Base-by-base conservation (phyloP, 2,113 vertebrate genomes). In the Sylvia atricapilla region DNA sequence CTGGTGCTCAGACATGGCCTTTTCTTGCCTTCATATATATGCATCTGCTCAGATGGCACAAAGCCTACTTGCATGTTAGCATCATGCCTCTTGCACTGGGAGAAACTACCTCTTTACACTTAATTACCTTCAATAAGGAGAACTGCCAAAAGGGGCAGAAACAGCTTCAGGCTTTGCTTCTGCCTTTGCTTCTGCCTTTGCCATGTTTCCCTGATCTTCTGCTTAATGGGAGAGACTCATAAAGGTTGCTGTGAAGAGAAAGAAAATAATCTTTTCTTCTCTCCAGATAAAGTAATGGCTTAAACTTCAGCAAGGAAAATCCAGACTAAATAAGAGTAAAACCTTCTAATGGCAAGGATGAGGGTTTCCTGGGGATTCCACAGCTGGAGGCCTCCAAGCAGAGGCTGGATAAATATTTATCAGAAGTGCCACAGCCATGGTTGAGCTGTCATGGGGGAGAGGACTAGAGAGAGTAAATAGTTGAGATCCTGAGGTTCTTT, bases 331-430 rank as follows among this genome's bases (percentile, higher is more conserved):
- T 22, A 37, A n/a, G 75, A 88, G 41, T 19, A 92, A 93, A 93
- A 43, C 20, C 10, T 58, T 49, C 31, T 80, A 84, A 90, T 68
- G 44, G 72, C 47, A 84, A 86, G 52, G 83, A 67, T 43, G 68
- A 95, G 59, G 27, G 55, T 37, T 93, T 95, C 76, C 72, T 90
- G 68, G 55, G 72, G 53, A 46, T 91, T 82, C 85, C 67, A 44
- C 88, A 94, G 72, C 88, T 81, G 95, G 95, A 81, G 60, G 24
- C 39, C 72, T 93, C 82, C 73, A 69, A 33, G 72, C 31, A 74
- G 76, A 74, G 52, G 35, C 39, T 77, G 88, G 72, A 86, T 94
- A 95, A 94, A 83, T 96, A 92, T 96, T 84, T 89, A 93, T 77
- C 17, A 55, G 9, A 50, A 90, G 17, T 67, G 59, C 27, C 24